A percentile compares a stretch with the other conserved stretches of the same genome.
These are phyloP conservation scores for Neostethus bicornis DNA, from an alignment of 2,797 vertebrate genomes.

Conservation along the genomic window DNA sequence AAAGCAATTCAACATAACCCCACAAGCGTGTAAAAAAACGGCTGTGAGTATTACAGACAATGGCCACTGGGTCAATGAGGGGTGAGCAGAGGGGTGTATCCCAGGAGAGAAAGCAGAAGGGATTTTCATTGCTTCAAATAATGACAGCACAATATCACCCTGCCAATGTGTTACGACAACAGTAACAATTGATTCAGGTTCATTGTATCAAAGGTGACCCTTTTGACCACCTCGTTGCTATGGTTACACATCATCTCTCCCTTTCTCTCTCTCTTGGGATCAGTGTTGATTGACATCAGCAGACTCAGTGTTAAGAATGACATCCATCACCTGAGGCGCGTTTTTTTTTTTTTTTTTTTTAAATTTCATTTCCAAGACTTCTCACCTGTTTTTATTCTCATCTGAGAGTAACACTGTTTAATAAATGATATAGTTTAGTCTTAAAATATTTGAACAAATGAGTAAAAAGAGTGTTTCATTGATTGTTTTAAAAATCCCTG, in stretches of 20 bases:
- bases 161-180: slow-evolving; percentile 50
- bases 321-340: slow-evolving; percentile 39
- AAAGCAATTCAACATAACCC: slow-evolving; percentile 51
- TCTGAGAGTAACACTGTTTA: slow-evolving; percentile 3
- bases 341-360: slow-evolving; percentile 44
- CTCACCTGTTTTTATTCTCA: slow-evolving; percentile 12
- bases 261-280: slow-evolving; percentile 19
- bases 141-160: slow-evolving; percentile 68
- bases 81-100: slow-evolving; percentile 56
- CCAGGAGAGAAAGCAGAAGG: slow-evolving; percentile 49
- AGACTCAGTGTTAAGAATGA: slow-evolving; percentile 33
- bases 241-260: slow-evolving; percentile 44
- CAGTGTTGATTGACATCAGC: slow-evolving; percentile 52
- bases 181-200: slow-evolving; percentile 54
- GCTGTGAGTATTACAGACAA: slow-evolving; percentile 51
- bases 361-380: slow-evolving; percentile 37
- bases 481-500: not conserved
- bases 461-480: no score
- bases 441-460: not conserved
- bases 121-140: slow-evolving; percentile 66
- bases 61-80: slow-evolving; percentile 62
- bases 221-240: slow-evolving; percentile 62
- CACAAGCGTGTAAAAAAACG: slow-evolving; percentile 21
- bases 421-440: not conserved
- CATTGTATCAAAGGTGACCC: slow-evolving; percentile 64